Percentiles rank a stretch among this genome's conserved stretches.
These are phyloP conservation scores for Chelidonichthys spinosus DNA, from an alignment of 2,797 vertebrate species.

Conservation along the genomic window DNA sequence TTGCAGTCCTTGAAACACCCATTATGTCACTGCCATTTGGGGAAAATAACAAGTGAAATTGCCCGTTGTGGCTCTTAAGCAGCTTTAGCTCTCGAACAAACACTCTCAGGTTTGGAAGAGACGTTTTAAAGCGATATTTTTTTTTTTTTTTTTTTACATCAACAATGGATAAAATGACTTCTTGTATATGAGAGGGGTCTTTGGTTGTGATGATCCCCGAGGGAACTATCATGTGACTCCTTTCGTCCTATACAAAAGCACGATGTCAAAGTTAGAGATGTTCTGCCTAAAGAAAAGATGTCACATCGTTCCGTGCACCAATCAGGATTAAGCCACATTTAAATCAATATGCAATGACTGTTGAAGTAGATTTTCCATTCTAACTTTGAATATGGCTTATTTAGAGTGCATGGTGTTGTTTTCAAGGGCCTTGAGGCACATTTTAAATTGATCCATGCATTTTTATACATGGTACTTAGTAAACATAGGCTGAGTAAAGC, in stretches of 20 bases:
- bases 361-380: background rate
- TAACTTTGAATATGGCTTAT: background rate
- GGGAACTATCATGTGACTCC: background rate
- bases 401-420: background rate
- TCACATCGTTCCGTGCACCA: background rate
- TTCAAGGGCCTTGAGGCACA: background rate
- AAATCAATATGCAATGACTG: background rate
- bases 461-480: background rate
- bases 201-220: background rate
- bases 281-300: too few species aligned
- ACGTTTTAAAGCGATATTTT: background rate
- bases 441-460: background rate
- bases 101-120: too few species aligned
- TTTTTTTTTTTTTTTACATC: background rate
- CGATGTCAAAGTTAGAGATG: too few species aligned
- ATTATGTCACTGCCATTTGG: background rate
- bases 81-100: background rate
- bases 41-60: background rate
- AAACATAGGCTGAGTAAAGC: constrained; percentile 27
- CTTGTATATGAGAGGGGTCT: background rate
- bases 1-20: background rate
- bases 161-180: background rate
- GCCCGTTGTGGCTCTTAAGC: background rate
- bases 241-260: background rate
- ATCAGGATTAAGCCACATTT: background rate